These are phyloP conservation scores for Calidris pygmaea DNA, from an alignment of 2,113 vertebrate species.

Conservation along the genomic window DNA sequence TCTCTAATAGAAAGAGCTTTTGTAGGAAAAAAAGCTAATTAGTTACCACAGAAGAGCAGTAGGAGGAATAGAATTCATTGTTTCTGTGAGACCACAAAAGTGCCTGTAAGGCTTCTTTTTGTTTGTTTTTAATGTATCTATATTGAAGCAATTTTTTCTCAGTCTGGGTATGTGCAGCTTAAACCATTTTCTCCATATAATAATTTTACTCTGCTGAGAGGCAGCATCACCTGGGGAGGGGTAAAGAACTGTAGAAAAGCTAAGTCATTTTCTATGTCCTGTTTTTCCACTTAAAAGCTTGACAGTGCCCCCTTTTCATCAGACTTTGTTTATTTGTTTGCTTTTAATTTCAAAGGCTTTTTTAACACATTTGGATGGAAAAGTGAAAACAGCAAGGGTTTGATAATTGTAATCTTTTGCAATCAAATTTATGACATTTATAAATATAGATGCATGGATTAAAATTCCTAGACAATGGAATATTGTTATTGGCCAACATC, in stretches of 20 bases:
- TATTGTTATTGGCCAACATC: conserved; percentile 64
- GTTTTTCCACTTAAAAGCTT: conserved; percentile 29
- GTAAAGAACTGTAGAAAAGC: conserved; percentile 37
- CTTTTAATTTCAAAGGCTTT: conserved; percentile 48
- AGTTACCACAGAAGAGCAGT: conserved; percentile 13
- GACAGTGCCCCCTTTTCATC: neutral
- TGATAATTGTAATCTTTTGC: conserved; percentile 49
- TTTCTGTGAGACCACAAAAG: conserved; percentile 48
- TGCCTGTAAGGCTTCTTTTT: conserved; percentile 24
- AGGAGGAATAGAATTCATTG: conserved; percentile 35
- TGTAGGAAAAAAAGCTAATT: neutral
- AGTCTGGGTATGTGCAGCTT: conserved; percentile 14
- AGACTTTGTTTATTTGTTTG: conserved; percentile 54
- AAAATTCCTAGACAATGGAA: conserved; percentile 54
- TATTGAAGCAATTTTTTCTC: conserved; percentile 48
- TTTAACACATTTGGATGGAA: conserved; percentile 43
- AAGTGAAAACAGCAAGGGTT: conserved; percentile 25
- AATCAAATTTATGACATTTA: conserved; percentile 63
- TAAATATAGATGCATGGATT: conserved; percentile 53
- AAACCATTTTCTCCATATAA: conserved; percentile 41
- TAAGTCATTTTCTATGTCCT: neutral
- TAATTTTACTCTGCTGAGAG: conserved; percentile 39
- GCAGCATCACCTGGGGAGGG: conserved; percentile 41
- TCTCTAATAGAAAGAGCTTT: neutral
- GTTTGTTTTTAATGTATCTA: conserved; percentile 48